Conservation (phyloP, 92 coral and sea anemone species). For the Palythoa grandiflora region DNA sequence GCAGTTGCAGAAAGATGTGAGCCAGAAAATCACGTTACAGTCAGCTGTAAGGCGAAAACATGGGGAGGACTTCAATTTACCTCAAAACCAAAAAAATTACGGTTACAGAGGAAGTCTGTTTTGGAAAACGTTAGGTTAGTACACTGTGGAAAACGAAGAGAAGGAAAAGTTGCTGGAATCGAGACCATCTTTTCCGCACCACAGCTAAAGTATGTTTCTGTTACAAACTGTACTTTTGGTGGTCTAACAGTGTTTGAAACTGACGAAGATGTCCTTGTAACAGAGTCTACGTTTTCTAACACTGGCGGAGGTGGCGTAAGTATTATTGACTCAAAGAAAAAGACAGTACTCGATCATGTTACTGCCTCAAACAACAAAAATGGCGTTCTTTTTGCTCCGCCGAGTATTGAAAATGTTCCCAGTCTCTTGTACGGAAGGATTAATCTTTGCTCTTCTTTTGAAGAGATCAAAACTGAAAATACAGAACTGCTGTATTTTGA, state of each 20-base stretch:
- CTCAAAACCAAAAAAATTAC: slow-evolving; percentile 20
- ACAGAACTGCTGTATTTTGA: slow-evolving; percentile 51
- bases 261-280: slow-evolving; percentile 5
- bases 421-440: slow-evolving; percentile 55
- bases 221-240: slow-evolving; percentile 62
- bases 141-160: slow-evolving; percentile 65
- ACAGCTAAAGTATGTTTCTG: slow-evolving; percentile 30
- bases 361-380: slow-evolving; percentile 27
- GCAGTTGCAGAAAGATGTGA: background rate
- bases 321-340: slow-evolving; percentile 32
- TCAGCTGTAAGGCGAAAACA: slow-evolving; percentile 53
- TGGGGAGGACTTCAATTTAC: slow-evolving; percentile 75
- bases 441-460: slow-evolving; percentile 49
- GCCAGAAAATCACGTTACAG: background rate
- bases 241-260: slow-evolving; percentile 48
- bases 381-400: slow-evolving; percentile 59
- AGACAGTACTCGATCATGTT: slow-evolving; percentile 35
- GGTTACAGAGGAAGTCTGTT: slow-evolving; percentile 35
- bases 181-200: slow-evolving; percentile 55
- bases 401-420: slow-evolving; percentile 49
- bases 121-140: slow-evolving; percentile 58
- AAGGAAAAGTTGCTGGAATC: slow-evolving; percentile 55
- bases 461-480: slow-evolving; percentile 20
- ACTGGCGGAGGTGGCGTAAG: slow-evolving; percentile 24
- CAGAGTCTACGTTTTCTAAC: slow-evolving; percentile 11